A percentile compares a stretch with the other conserved stretches of the same genome.
phyloP scores from a whole-genome alignment of 2,113 vertebrate genomes.

The Puma concolor region DNA sequence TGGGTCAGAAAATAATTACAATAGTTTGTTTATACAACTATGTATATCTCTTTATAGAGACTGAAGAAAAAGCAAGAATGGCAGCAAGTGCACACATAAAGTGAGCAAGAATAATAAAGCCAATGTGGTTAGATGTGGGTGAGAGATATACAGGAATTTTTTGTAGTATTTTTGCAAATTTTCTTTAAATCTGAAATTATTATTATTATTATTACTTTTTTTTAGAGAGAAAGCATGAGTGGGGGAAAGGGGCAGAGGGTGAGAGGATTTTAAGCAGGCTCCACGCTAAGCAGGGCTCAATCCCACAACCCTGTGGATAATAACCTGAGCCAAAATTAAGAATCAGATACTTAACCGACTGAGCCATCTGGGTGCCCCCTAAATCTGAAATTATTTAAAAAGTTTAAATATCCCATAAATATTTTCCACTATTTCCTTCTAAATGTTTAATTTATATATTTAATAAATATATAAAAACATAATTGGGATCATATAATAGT shows the following conservation, averaged over 20 bases:
- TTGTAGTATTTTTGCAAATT: neutral
- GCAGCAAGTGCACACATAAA: neutral
- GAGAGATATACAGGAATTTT: neutral
- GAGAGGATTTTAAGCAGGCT: no score
- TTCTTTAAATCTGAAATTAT: slow-evolving; percentile 50
- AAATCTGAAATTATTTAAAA: slow-evolving; percentile 48
- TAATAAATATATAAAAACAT: neutral
- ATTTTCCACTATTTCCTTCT: slow-evolving; percentile 35
- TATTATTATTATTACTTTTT: neutral
- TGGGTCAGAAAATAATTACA: slow-evolving; percentile 21
- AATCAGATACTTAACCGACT: neutral
- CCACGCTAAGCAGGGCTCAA: no score
- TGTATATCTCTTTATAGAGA: neutral
- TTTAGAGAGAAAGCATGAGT: no score
- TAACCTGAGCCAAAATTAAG: neutral
- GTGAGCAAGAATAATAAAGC: neutral
- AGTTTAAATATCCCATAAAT: neutral
- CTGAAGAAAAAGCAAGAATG: neutral
- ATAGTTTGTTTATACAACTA: neutral
- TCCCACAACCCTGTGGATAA: neutral
- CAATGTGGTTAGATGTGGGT: neutral
- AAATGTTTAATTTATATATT: slow-evolving; percentile 29
- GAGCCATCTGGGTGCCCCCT: neutral
- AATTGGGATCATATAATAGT: neutral
- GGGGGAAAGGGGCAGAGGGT: no score